A percentile compares a stretch with the other conserved stretches of the same genome.
These are phyloP conservation scores for Blomia tropicalis DNA, from an alignment of 2,888 invertebrate species.

Conservation along the genomic window DNA sequence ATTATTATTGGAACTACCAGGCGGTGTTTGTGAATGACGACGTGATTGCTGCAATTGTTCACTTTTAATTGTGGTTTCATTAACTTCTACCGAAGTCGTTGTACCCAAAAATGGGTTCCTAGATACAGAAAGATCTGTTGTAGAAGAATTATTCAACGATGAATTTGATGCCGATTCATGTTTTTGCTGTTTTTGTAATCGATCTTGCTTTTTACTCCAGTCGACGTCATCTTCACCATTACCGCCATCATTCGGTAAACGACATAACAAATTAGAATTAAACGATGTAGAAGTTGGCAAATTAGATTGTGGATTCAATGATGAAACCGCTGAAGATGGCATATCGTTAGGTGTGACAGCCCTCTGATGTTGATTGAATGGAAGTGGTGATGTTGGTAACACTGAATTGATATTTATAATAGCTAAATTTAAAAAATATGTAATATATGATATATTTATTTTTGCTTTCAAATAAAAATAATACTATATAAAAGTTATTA, in stretches of 20 bases:
- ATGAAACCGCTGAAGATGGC: background rate
- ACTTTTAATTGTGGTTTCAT: no score
- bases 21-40: background rate
- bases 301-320: background rate
- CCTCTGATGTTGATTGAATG: background rate
- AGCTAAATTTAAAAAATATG: background rate
- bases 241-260: background rate
- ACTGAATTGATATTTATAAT: slow-evolving; percentile 11
- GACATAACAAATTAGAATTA: background rate
- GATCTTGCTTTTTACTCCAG: background rate
- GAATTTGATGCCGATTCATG: background rate
- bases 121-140: background rate
- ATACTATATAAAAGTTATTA: no score
- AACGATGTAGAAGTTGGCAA: background rate
- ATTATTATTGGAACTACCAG: slow-evolving; percentile 15
- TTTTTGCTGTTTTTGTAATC: background rate
- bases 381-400: slow-evolving; percentile 8
- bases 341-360: background rate
- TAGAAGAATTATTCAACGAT: background rate
- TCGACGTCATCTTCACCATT: slow-evolving; percentile 10
- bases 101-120: slow-evolving; percentile 5
- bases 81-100: background rate
- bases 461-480: background rate
- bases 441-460: no score
- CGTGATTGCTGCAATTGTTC: background rate